These are phyloP conservation scores for Antennarius maculatus DNA, from an alignment of 2,797 vertebrate species.

Conservation along the genomic window DNA sequence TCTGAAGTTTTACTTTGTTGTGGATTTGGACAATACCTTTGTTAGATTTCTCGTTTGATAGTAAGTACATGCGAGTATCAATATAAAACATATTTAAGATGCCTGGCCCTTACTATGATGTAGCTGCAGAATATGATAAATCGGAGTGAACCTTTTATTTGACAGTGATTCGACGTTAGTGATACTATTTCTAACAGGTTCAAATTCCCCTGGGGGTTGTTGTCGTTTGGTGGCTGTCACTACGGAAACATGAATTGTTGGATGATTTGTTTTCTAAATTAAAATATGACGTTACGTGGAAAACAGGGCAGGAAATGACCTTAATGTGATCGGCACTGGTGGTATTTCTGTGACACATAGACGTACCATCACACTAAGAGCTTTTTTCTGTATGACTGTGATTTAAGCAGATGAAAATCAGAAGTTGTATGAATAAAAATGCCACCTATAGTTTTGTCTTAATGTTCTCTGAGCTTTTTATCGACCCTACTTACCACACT, in stretches of 20 bases:
- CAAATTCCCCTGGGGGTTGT: constrained; percentile 5
- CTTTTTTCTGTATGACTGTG: constrained; percentile 52
- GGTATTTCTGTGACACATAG: constrained; percentile 49
- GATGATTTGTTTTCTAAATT: constrained; percentile 17
- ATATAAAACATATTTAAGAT: too few species aligned
- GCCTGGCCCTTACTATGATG: neutral
- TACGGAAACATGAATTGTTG: constrained; percentile 5
- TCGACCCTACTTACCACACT: too few species aligned
- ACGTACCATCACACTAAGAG: constrained; percentile 27
- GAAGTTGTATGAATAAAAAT: constrained; percentile 20
- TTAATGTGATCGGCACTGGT: constrained; percentile 63
- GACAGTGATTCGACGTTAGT: neutral
- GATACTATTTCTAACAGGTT: constrained; percentile 2
- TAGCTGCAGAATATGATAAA: constrained; percentile 3
- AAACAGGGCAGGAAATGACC: constrained; percentile 68
- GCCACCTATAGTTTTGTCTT: constrained; percentile 17
- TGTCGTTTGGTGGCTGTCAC: neutral
- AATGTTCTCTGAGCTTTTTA: constrained; percentile 13
- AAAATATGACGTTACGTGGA: constrained; percentile 22
- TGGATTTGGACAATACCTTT: too few species aligned
- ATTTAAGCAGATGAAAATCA: constrained; percentile 57
- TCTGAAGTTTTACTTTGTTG: too few species aligned
- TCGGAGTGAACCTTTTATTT: neutral
- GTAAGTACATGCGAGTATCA: too few species aligned
- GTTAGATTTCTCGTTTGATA: too few species aligned